phyloP scores from a whole-genome alignment of 1,140 invertebrate species.

The Polypedilum pembai region DNA sequence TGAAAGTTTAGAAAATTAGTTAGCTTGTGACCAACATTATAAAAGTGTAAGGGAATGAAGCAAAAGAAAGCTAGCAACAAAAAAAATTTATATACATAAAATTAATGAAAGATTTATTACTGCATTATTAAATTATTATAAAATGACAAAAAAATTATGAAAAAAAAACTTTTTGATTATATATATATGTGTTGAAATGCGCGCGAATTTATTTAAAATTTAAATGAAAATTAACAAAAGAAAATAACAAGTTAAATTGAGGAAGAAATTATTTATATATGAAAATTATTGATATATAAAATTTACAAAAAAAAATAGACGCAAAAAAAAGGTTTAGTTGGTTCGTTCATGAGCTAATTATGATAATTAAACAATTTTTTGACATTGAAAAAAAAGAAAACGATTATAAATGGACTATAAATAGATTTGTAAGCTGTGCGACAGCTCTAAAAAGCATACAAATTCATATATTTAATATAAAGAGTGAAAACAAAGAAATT shows the following conservation, averaged over 20 bases:
- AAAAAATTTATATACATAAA: background rate
- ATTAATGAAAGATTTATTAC: conserved; percentile 1
- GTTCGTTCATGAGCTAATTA: too few species aligned
- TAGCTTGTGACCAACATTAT: too few species aligned
- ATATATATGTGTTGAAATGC: conserved; percentile 18
- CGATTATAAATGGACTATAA: conserved; percentile 15
- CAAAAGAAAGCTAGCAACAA: background rate
- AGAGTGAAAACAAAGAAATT: background rate
- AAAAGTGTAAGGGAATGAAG: conserved; percentile 10
- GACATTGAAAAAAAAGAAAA: background rate
- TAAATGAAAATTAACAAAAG: background rate
- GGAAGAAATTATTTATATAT: too few species aligned
- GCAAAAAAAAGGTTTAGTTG: too few species aligned
- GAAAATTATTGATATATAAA: too few species aligned
- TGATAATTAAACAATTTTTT: too few species aligned
- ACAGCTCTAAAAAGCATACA: background rate
- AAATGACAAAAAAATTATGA: background rate
- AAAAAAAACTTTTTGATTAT: background rate
- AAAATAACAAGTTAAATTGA: too few species aligned
- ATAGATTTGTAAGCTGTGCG: background rate
- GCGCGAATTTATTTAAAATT: conserved; percentile 6
- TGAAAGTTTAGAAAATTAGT: too few species aligned
- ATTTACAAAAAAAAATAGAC: too few species aligned
- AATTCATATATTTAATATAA: too few species aligned
- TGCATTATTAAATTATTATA: conserved; percentile 6